These are phyloP conservation scores for Lasioglossum vierecki DNA, from an alignment of 2,888 invertebrate species.

Conservation along the genomic window DNA sequence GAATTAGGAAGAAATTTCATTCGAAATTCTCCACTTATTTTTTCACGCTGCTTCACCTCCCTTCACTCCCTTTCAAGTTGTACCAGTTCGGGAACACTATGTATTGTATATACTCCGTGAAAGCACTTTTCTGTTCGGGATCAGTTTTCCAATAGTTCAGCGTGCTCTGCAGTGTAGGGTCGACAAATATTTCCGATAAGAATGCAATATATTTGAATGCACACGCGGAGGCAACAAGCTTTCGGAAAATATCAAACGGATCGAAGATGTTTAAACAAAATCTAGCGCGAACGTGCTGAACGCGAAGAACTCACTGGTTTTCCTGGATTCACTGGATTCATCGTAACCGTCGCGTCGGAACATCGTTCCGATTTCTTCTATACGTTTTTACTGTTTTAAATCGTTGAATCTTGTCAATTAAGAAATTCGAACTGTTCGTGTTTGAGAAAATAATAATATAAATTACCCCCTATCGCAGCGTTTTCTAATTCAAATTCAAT, in stretches of 20 bases:
- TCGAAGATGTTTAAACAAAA: constrained; percentile 1
- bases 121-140: constrained; percentile 6
- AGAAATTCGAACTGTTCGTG: too few species aligned
- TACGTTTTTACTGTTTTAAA: neutral
- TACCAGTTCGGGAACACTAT: neutral
- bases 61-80: neutral
- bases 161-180: neutral
- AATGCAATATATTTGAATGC: constrained; percentile 15
- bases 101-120: neutral
- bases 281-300: constrained; percentile 1
- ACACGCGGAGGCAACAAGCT: neutral
- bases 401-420: neutral
- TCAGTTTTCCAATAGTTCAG: constrained; percentile 27
- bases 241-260: constrained; percentile 10
- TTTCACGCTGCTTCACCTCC: neutral
- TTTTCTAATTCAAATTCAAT: neutral
- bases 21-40: neutral
- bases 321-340: neutral
- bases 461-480: neutral
- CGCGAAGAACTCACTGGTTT: neutral
- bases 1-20: neutral
- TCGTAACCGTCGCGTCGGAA: too few species aligned
- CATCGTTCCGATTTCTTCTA: too few species aligned
- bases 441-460: neutral
- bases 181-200: constrained; percentile 30